A percentile compares a stretch with the other conserved stretches of the same genome.
Conservation (phyloP, 2,797 vertebrate species). For the Enteromius viviparus region DNA sequence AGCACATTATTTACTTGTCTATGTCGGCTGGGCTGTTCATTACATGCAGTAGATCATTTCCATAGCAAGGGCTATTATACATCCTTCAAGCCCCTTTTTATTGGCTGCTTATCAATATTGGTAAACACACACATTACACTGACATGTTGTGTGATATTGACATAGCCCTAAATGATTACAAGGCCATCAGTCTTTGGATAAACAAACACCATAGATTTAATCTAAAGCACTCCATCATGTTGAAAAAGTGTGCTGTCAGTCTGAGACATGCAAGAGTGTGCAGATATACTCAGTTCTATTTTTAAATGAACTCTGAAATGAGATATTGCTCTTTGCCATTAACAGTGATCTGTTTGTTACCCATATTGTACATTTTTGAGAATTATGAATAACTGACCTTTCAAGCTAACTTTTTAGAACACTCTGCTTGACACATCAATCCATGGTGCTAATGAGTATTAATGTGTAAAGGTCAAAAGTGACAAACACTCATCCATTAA, state of each 20-base stretch:
- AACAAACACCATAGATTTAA: constrained; percentile 45
- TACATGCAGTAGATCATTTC: no score
- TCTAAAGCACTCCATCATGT: constrained; percentile 27
- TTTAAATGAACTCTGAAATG: constrained; percentile 12
- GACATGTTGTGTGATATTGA: constrained; percentile 23
- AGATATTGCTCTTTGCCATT: constrained; percentile 5
- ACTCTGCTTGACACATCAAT: constrained; percentile 15
- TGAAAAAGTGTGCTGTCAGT: constrained; percentile 41
- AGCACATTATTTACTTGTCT: no score
- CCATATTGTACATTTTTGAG: constrained; percentile 1
- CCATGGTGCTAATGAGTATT: constrained; percentile 27
- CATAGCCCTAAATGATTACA: constrained; percentile 37
- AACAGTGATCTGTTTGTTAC: neutral
- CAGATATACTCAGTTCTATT: constrained; percentile 18
- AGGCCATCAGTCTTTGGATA: constrained; percentile 43
- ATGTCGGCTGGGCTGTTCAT: no score
- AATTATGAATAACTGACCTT: constrained; percentile 28
- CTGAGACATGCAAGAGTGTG: neutral
- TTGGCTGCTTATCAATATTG: constrained; percentile 38
- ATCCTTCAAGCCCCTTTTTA: constrained; percentile 34
- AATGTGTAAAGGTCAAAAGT: constrained; percentile 28
- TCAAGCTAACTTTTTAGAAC: constrained; percentile 3
- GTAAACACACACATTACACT: constrained; percentile 24
- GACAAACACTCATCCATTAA: constrained; percentile 16
- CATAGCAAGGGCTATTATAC: neutral